These are phyloP conservation scores for Carassius carassius DNA, from an alignment of 2,113 vertebrate genomes.

Conservation along the genomic window DNA sequence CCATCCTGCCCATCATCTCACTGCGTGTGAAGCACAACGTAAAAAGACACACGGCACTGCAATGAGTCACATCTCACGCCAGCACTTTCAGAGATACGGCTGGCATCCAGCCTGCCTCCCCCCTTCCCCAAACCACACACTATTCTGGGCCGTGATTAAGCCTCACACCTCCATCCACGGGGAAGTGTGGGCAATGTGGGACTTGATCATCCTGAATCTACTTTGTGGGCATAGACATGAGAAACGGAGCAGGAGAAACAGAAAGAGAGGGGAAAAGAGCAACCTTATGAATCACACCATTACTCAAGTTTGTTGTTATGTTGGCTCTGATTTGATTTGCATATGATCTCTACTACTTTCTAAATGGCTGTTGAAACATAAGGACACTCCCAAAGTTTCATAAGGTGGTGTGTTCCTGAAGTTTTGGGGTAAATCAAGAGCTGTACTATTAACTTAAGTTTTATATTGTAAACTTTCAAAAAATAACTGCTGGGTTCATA, in stretches of 20 bases:
- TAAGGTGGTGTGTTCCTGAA: neutral
- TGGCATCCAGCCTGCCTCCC: constrained; percentile 50
- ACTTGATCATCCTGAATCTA: constrained; percentile 31
- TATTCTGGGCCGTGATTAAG: constrained; percentile 53
- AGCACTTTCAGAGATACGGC: constrained; percentile 32
- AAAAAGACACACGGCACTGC: constrained; percentile 21
- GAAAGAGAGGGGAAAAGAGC: constrained; percentile 15
- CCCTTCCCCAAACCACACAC: constrained; percentile 38
- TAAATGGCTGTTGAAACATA: neutral
- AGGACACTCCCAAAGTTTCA: neutral
- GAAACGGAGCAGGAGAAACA: neutral
- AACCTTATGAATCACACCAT: constrained; percentile 43
- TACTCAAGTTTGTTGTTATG: constrained; percentile 31
- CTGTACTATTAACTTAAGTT: neutral
- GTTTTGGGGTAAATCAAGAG: neutral
- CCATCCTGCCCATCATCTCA: constrained; percentile 29
- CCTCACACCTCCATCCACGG: constrained; percentile 46
- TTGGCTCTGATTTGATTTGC: neutral
- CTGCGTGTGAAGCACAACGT: constrained; percentile 40
- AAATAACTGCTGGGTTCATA: neutral
- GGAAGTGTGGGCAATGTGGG: constrained; percentile 41
- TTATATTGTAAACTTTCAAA: neutral
- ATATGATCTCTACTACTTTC: constrained; percentile 3
- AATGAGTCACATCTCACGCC: constrained; percentile 58
- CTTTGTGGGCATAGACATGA: constrained; percentile 30